These are phyloP conservation scores for Bombyx huttoni DNA, from an alignment of 2,888 invertebrate genomes.

Conservation along the genomic window DNA sequence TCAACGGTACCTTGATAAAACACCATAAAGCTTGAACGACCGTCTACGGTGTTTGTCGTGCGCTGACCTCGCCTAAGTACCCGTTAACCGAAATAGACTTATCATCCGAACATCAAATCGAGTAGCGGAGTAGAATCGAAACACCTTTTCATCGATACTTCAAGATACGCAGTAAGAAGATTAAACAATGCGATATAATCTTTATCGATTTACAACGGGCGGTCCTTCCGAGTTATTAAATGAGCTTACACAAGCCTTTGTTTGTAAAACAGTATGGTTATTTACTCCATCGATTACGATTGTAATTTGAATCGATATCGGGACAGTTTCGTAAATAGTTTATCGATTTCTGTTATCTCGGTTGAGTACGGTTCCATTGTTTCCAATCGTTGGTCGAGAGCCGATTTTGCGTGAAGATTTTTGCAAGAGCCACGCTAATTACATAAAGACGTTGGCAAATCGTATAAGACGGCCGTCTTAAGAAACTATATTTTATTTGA, in stretches of 20 bases:
- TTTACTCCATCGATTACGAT: slow-evolving; percentile 22
- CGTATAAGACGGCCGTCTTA: slow-evolving; percentile 8
- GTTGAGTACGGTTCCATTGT: slow-evolving; percentile 1
- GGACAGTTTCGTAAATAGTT: slow-evolving; percentile 7
- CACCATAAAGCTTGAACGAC: slow-evolving; percentile 43
- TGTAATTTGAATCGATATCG: slow-evolving; percentile 20
- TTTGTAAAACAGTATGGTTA: slow-evolving; percentile 12
- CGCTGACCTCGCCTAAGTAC: slow-evolving; percentile 40
- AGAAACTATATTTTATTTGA: slow-evolving; percentile 5
- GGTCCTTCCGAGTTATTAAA: slow-evolving; percentile 25
- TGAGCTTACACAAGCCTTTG: slow-evolving; percentile 31
- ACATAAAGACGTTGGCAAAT: slow-evolving; percentile 17
- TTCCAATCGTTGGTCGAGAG: slow-evolving; percentile 9
- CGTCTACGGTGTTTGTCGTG: slow-evolving; percentile 35
- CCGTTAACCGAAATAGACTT: slow-evolving; percentile 35
- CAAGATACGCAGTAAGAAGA: slow-evolving; percentile 4
- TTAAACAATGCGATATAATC: slow-evolving; percentile 16
- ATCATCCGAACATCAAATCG: slow-evolving; percentile 28
- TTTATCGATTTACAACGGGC: slow-evolving; percentile 23
- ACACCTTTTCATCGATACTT: slow-evolving; percentile 9
- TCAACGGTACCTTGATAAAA: slow-evolving; percentile 52
- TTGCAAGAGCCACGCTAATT: slow-evolving; percentile 22
- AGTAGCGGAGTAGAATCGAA: slow-evolving; percentile 16
- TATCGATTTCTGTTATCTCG: slow-evolving; percentile 1
- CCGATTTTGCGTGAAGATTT: slow-evolving; percentile 15